Conservation (phyloP, 2,797 vertebrate species). For the Naso thynnoides region DNA sequence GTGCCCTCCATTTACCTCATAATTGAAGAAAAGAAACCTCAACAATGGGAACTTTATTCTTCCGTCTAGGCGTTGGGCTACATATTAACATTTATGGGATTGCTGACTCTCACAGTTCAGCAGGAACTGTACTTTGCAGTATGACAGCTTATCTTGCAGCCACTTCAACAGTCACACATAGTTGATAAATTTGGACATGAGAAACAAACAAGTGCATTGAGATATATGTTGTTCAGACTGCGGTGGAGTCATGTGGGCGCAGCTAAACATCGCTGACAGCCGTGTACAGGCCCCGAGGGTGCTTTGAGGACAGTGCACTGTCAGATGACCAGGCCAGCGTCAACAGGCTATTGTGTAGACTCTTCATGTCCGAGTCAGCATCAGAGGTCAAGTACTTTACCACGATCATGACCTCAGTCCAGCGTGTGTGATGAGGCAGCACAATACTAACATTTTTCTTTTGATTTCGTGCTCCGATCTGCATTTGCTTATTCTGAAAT, state of each 20-base stretch:
- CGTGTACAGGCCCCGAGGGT: constrained; percentile 5
- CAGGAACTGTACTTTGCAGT: constrained; percentile 26
- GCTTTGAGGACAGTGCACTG: constrained; percentile 21
- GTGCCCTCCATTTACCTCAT: neutral
- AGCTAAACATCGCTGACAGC: constrained; percentile 21
- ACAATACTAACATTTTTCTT: neutral
- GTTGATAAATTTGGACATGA: neutral
- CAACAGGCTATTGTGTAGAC: constrained; percentile 41
- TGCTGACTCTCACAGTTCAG: neutral
- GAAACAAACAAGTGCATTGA: constrained; percentile 11
- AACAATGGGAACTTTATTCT: constrained; percentile 9
- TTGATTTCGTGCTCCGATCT: neutral
- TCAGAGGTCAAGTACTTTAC: constrained; percentile 35
- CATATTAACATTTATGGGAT: constrained; percentile 52
- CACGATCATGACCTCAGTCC: constrained; percentile 19
- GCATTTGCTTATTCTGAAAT: neutral
- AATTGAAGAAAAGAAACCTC: neutral
- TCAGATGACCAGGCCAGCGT: constrained; percentile 44
- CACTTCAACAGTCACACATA: constrained; percentile 3
- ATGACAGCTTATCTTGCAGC: constrained; percentile 33
- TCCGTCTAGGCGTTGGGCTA: neutral
- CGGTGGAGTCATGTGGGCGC: constrained; percentile 19
- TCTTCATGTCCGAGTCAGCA: constrained; percentile 22
- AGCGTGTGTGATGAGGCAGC: constrained; percentile 8
- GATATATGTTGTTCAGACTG: constrained; percentile 8